These are phyloP conservation scores for Junonia oenone DNA, from an alignment of 2,888 invertebrate genomes.

Conservation along the genomic window DNA sequence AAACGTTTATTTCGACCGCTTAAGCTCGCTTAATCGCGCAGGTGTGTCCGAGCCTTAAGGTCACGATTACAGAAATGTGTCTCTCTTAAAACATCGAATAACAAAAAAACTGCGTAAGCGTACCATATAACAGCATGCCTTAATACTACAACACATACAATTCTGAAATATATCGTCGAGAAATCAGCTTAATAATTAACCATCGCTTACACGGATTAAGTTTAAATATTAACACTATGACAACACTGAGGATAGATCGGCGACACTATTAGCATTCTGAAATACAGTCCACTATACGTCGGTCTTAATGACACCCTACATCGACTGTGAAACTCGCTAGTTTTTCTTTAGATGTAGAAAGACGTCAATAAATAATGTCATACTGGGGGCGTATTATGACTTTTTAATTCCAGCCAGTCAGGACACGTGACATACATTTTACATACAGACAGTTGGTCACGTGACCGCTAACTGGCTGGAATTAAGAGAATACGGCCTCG, in stretches of 20 bases:
- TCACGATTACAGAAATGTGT: not conserved
- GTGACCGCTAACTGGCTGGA: too few species aligned
- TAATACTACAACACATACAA: conserved; percentile 14
- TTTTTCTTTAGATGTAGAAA: too few species aligned
- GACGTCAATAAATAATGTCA: too few species aligned
- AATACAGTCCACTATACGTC: too few species aligned
- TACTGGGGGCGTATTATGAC: too few species aligned
- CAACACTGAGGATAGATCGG: not conserved
- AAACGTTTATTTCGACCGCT: not conserved
- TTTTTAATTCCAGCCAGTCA: too few species aligned
- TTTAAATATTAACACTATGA: not conserved
- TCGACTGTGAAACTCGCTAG: too few species aligned
- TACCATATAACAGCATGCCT: conserved; percentile 6
- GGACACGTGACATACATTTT: too few species aligned
- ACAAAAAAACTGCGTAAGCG: conserved; percentile 5
- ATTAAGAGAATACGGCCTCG: too few species aligned
- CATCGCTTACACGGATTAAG: not conserved
- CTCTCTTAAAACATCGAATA: conserved; percentile 6
- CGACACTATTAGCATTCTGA: not conserved
- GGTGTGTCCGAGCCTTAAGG: not conserved
- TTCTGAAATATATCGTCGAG: not conserved
- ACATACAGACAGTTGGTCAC: too few species aligned
- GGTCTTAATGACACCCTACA: too few species aligned
- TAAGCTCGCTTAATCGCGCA: not conserved
- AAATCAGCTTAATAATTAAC: not conserved